Base-by-base conservation (phyloP, 2,888 invertebrate genomes). In the Andrena flavipes region DNA sequence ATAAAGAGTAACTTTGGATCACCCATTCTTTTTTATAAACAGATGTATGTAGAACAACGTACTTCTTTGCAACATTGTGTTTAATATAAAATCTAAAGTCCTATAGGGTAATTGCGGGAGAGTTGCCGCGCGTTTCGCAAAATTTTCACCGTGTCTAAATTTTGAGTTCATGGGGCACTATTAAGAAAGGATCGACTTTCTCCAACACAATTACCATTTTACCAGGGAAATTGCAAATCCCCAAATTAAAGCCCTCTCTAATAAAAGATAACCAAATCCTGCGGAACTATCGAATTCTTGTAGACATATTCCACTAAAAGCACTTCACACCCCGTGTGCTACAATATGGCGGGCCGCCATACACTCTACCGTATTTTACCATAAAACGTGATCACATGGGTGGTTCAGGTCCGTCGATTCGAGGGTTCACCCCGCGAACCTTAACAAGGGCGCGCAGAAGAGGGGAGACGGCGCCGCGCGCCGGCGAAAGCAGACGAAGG, bases 361-460 rank as follows among this genome's bases (percentile, higher is more conserved):
- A 79, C 79, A 79, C 80, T 80, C 56, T 54, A 13, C 8, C 8
- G 54, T 49, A 71, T 80, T 75, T 75, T 48, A 56, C 49, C 62
- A 23, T 67, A 63, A 71, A 81, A 79, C 23, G 56, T 42, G 69
- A 78, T 60, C 63, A 54, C 23, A 7, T 3, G 42, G 30, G 29
- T 42, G n/a, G 79, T 49, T 10, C 23, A 13, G 20, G 20, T n/a
- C 65, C 42, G 76, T 71, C 20, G 65, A 29, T 29, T 64, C 63
- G 78, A 33, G 80, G 72, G 62, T 73, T 56, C 23, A 29, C 13
- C 16, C 26, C n/a, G 29, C 26, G 67, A 60, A 30, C 42, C 20
- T 23, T 35, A 48, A 68, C 30, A 48, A 63, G 72, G 72, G 69
- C 23, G 56, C 33, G 20, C 7, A 20, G 68, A 69, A 63, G 30